Evolutionary conservation across 2,888 invertebrate species (phyloP), one percentile per base, ranked within the genome.

Genomic region (Dicyrtoma fusca): DNA sequence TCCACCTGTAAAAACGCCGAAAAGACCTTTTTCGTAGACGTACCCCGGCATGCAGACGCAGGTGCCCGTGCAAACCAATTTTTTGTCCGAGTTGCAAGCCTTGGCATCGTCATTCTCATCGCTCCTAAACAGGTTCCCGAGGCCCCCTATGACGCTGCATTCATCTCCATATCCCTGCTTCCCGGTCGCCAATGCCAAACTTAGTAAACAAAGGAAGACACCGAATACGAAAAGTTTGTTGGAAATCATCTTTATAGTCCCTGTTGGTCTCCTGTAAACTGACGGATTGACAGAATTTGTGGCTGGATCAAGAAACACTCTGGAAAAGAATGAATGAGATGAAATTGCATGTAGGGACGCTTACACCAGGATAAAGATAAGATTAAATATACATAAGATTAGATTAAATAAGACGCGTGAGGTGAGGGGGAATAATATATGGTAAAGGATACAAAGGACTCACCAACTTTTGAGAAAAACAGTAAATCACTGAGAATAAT

Each of bases 151-250:
- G 19, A 71, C 14, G 14, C 64, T 65, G 57, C 75, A 75, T 17
- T 75, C 73, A 53, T 75, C 75, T 3, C 49, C 25, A 59, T 73
- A 71, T 5, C 71, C 66, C 25, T 65, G 66, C 34, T 55, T 55
- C 21, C 71, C 75, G 17, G 61, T 69, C 14, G 59, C 71, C 13
- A 68, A 14, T 17, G 17, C 55, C 8, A 19, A 34, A 21, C 34
- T 23, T 1, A 45, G 13, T n/a, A 51, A 42, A 23, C 34, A 19
- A 1, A 59, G 47, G 47, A 71, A 44, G 13, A 71, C 14, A 34
- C 34, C 62, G 14, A 70, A 13, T 2, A 42, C 42, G n/a, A 62
- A n/a, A 17, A 10, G n/a, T 61, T 61, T 61, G 44, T 19, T 61
- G 61, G 51, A 65, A 51, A n/a, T 51, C 65, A 65, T 65, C 1